Evolutionary conservation across 2,113 vertebrate genomes (phyloP).

Genomic region (Mohoua ochrocephala): DNA sequence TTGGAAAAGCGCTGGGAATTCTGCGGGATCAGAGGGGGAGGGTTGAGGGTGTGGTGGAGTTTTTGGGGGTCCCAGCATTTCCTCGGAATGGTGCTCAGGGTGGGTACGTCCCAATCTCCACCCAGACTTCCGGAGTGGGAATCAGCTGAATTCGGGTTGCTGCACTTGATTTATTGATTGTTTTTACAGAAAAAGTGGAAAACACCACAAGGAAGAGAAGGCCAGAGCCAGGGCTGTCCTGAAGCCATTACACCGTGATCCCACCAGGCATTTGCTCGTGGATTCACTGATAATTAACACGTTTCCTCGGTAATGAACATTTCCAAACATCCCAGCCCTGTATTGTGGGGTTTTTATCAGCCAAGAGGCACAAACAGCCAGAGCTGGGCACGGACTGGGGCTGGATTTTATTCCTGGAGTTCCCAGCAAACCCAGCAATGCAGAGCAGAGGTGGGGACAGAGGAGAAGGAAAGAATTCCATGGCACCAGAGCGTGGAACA

Average conservation of each 20-base stretch:
- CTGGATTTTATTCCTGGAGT: background rate
- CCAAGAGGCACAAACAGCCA: background rate
- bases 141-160: background rate
- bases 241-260: accelerated
- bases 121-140: background rate
- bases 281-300: background rate
- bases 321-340: background rate
- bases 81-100: background rate
- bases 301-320: background rate
- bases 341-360: accelerated
- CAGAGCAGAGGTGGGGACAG: background rate
- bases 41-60: no score
- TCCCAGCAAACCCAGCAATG: background rate
- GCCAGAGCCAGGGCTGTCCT: background rate
- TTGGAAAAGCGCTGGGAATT: no score
- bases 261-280: background rate
- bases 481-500: background rate
- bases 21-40: no score
- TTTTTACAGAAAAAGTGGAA: background rate
- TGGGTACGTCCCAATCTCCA: background rate
- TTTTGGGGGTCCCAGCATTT: background rate
- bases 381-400: background rate
- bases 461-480: background rate
- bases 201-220: background rate
- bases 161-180: background rate